These are phyloP conservation scores for Pelvicachromis taeniatus DNA, from an alignment of 2,113 vertebrate genomes.

Conservation along the genomic window DNA sequence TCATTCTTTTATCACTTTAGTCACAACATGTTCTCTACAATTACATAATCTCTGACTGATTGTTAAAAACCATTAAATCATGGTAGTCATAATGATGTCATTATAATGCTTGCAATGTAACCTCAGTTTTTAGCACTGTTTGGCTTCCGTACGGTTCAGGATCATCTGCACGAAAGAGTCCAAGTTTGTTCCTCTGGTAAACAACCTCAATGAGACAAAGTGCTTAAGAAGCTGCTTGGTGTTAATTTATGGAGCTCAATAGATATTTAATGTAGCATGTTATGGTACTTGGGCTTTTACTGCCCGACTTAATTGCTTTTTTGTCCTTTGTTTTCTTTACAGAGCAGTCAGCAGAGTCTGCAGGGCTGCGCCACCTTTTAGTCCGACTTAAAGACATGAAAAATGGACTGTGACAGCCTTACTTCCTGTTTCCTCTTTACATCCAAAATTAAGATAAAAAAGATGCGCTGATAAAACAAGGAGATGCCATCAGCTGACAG, in stretches of 20 bases:
- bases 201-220: constrained; percentile 47
- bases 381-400: background rate
- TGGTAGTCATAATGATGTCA: background rate
- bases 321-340: constrained; percentile 70
- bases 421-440: background rate
- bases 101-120: background rate
- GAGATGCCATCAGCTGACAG: background rate
- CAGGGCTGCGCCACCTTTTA: background rate
- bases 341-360: constrained; percentile 20
- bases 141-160: rapidly evolving
- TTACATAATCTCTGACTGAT: background rate
- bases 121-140: background rate
- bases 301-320: constrained; percentile 61
- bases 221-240: constrained; percentile 51
- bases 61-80: background rate
- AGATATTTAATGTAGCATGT: constrained; percentile 73
- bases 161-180: background rate
- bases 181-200: constrained; percentile 33
- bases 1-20: background rate
- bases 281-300: constrained; percentile 63
- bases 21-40: background rate
- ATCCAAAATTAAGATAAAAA: background rate
- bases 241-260: constrained; percentile 58
- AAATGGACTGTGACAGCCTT: background rate
- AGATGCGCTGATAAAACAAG: background rate